A percentile compares a stretch with the other conserved stretches of the same genome.
phyloP scores from a whole-genome alignment of 2,888 invertebrate genomes.

The Falcaria lacertinaria region DNA sequence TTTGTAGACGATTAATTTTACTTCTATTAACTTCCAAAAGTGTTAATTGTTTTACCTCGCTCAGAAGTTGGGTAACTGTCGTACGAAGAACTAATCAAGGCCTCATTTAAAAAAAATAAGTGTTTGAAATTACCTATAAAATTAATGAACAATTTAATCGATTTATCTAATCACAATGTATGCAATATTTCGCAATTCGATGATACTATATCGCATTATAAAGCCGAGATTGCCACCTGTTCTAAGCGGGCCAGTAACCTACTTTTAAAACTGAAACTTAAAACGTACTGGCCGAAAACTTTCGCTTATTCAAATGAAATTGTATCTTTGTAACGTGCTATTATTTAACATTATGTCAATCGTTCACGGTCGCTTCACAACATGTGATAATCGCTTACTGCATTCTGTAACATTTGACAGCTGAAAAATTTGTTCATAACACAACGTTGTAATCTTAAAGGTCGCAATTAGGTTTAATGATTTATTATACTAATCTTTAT shows the following conservation, averaged over 20 bases:
- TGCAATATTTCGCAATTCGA: not conserved
- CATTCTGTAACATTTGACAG: not conserved
- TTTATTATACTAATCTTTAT: too few species aligned
- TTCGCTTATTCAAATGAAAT: conserved; percentile 47
- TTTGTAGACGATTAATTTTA: too few species aligned
- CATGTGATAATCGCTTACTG: not conserved
- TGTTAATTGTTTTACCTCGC: too few species aligned
- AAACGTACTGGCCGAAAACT: conserved; percentile 19
- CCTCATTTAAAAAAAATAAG: too few species aligned
- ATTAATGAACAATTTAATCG: not conserved
- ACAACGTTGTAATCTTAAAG: not conserved
- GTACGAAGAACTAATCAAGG: too few species aligned
- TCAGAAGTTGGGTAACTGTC: too few species aligned
- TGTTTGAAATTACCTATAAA: not conserved
- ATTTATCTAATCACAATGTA: not conserved
- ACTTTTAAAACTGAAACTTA: conserved; percentile 4
- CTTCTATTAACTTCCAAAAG: too few species aligned
- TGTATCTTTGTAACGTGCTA: conserved; percentile 24
- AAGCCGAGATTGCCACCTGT: not conserved
- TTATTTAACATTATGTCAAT: conserved; percentile 10
- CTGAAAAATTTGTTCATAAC: not conserved
- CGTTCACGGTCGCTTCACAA: not conserved
- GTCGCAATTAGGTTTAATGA: not conserved
- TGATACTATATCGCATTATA: not conserved
- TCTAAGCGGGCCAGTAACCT: conserved; percentile 10